These are phyloP conservation scores for Lepidochrysops patricia DNA, from an alignment of 2,888 invertebrate species.

Conservation along the genomic window DNA sequence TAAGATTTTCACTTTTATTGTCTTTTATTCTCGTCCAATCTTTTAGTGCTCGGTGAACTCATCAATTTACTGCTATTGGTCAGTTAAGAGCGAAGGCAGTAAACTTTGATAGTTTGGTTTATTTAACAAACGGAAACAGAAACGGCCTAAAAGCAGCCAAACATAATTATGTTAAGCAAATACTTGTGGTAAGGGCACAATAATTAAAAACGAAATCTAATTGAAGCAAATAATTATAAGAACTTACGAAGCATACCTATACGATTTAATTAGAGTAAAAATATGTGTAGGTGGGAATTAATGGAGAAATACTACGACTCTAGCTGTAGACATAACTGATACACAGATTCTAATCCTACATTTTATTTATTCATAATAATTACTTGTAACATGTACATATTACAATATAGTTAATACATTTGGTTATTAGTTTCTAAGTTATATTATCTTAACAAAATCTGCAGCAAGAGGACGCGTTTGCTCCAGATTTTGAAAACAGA, in stretches of 20 bases:
- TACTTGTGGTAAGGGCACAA: too few relatives aligned
- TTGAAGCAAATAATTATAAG: too few relatives aligned
- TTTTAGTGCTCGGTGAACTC: not conserved
- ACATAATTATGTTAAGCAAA: too few relatives aligned
- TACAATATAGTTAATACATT: conserved; percentile 23
- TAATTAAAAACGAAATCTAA: too few relatives aligned
- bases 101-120: not conserved
- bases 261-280: too few relatives aligned
- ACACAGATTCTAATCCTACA: conserved; percentile 14
- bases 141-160: too few relatives aligned
- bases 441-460: conserved; percentile 32
- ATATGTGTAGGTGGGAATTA: too few relatives aligned
- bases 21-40: not conserved
- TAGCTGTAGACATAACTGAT: too few relatives aligned
- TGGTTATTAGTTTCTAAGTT: too few relatives aligned
- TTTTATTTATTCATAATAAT: conserved; percentile 18
- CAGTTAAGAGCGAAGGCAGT: not conserved
- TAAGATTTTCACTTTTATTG: not conserved
- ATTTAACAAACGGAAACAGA: not conserved
- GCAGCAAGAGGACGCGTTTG: conserved; percentile 68
- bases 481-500: conserved; percentile 38
- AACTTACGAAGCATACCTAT: too few relatives aligned
- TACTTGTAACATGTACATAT: conserved; percentile 43
- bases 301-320: too few relatives aligned
- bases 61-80: not conserved